A percentile compares a stretch with the other conserved stretches of the same genome.
Conservation (phyloP, 2,888 invertebrate species). For the Ennomos quercinarius region DNA sequence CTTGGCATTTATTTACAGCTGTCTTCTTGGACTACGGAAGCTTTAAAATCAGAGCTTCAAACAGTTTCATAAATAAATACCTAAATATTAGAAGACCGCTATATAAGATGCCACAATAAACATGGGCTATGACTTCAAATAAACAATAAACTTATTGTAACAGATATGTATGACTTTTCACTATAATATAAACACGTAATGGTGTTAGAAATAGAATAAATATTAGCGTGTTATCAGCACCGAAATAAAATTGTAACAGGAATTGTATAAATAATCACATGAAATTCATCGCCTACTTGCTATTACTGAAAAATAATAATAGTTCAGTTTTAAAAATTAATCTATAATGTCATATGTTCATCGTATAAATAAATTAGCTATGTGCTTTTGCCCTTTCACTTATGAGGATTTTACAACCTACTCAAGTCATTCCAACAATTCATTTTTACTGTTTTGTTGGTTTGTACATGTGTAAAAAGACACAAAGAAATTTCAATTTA, state of each 20-base stretch:
- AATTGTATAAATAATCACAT: slow-evolving; percentile 13
- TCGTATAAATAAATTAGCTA: slow-evolving; percentile 22
- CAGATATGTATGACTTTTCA: slow-evolving; percentile 72
- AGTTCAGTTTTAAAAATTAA: slow-evolving; percentile 5
- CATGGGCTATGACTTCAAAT: slow-evolving; percentile 42
- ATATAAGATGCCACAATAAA: slow-evolving; percentile 48
- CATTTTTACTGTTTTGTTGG: too few species aligned
- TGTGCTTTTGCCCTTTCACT: slow-evolving; percentile 14
- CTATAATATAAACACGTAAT: slow-evolving; percentile 36
- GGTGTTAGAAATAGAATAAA: slow-evolving; percentile 29
- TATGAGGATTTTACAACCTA: slow-evolving; percentile 11
- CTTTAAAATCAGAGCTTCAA: background rate
- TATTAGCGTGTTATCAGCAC: slow-evolving; percentile 32
- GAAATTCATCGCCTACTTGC: background rate
- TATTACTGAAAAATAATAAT: slow-evolving; percentile 12
- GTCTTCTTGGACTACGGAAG: slow-evolving; percentile 1
- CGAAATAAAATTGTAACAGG: slow-evolving; percentile 31
- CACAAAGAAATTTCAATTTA: too few species aligned
- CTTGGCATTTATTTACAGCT: slow-evolving; percentile 30
- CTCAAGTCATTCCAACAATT: too few species aligned
- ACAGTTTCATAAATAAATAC: slow-evolving; percentile 4
- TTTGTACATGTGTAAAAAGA: too few species aligned
- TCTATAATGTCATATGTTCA: slow-evolving; percentile 14
- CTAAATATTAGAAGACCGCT: slow-evolving; percentile 32
- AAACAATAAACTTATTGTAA: slow-evolving; percentile 74